Evolutionary conservation across 1,140 invertebrate genomes (phyloP), one percentile per base, ranked within the genome.

Genomic region (Adelges cooleyi): DNA sequence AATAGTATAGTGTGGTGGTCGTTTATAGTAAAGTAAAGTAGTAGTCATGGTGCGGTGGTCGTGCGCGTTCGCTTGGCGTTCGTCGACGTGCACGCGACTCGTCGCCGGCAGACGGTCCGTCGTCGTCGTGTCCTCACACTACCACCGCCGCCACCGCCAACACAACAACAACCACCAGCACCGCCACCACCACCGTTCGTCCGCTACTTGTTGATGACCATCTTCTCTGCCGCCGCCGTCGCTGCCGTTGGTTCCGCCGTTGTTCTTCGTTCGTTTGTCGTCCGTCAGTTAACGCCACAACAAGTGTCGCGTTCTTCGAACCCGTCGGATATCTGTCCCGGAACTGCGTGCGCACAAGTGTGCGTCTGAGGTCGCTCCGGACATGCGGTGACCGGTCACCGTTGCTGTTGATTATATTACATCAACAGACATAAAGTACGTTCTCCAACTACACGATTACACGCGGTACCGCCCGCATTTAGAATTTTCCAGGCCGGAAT

Each of bases 41-140:
- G 56, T 62, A 40, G 56, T 62, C 56, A 48, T 62, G 56, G 56
- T 62, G 56, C 56, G 42, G 56, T 20, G 56, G 56, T 29, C 56
- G 56, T 48, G 38, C 56, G 56, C 40, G 40, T 62, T 27, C 40
- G 42, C n/a, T 62, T 8, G 11, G 42, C 56, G 42, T 22, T 33
- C 56, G 56, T 62, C 42, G 25, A 22, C 11, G 20, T 18, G 25
- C 56, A 42, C 44, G 42, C 56, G 56, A 10, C 18, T 40, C 17
- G 15, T 36, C n/a, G 25, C 8, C 25, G 49, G 15, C 38, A 22
- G 20, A 23, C 52, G 20, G 36, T 38, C 22, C 36, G 11, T 25
- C 22, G 15, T 15, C 20, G 11, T 10, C 13, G 29, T 33, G 5
- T 33, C 29, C 29, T 33, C 29, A 33, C 11, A 6, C 11, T 33